These are phyloP conservation scores for Phaethon lepturus DNA, from an alignment of 2,113 vertebrate genomes.

Conservation along the genomic window DNA sequence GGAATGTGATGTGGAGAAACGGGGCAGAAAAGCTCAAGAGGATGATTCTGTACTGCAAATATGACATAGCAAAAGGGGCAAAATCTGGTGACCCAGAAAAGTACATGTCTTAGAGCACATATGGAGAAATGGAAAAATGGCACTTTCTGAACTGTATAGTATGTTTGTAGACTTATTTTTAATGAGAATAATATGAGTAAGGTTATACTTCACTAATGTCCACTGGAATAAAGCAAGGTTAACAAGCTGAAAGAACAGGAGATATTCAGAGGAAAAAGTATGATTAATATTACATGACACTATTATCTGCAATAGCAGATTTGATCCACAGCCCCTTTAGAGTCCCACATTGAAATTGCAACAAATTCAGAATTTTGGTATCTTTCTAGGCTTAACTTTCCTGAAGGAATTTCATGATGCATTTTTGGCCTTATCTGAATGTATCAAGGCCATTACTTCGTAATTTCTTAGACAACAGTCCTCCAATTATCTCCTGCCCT, in stretches of 20 bases:
- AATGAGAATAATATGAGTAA: neutral
- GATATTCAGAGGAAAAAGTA: neutral
- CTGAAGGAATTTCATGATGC: neutral
- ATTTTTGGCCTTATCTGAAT: neutral
- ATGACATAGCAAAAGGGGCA: neutral
- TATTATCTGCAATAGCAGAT: neutral
- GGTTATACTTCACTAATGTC: neutral
- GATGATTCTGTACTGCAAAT: neutral
- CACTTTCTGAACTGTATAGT: neutral
- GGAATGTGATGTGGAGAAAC: neutral
- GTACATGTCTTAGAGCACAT: neutral
- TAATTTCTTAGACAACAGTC: neutral
- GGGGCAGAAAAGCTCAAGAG: neutral
- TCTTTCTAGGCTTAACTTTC: neutral
- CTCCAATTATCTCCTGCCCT: neutral
- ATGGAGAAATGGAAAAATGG: neutral
- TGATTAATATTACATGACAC: neutral
- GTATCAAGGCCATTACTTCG: neutral
- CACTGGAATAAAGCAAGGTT: neutral
- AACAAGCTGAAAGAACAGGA: neutral
- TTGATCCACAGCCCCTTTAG: neutral
- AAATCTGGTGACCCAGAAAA: neutral
- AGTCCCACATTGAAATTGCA: neutral
- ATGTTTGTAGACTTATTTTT: neutral
- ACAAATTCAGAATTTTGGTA: neutral